Base-by-base conservation (phyloP, 2,888 invertebrate species). In the Meandrusa payeni region DNA sequence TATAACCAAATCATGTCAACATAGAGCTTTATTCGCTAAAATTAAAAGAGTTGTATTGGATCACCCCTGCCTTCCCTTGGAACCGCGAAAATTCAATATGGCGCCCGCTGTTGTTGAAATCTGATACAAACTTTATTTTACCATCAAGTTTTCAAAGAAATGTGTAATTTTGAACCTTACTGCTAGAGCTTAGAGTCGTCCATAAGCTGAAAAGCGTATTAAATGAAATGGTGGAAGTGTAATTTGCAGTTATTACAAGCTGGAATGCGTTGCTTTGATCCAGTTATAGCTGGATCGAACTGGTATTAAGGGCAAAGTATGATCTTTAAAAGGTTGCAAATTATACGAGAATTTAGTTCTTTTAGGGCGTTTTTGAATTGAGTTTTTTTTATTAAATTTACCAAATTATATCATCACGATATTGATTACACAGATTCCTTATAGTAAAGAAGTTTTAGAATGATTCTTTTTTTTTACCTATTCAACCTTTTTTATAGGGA, bases 21-120 rank as follows among this genome's bases (percentile, higher is more conserved):
- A 73, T 70, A 59, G 69, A 56, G 64, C 70, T 60, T 67, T 69
- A 69, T 67, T 55, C 60, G 59, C 32, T 52, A 56, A 75, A 69
- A 79, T 77, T 73, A 78, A 76, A 78, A 79, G 79, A 77, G 76
- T 76, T 76, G 64, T 67, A 56, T 59, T 54, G 44, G 42, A 52
- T 61, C 57, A 49, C 56, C 55, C 53, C 55, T 41, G 45, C 28
- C 22, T 33, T 23, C 48, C 51, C 50, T 50, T 29, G 39, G 46
- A 34, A 44, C 52, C 48, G 50, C 54, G 52, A 58, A 54, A 57
- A 59, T 56, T 52, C 58, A 61, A 63, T 59, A 60, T 56, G 52
- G 52, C 55, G 41, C 43, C 42, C 39, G 24, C 47, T 44, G 53
- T 55, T 54, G 55, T 54, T 48, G 34, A 31, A 37, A 46, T 29